Percentiles rank a stretch among this genome's conserved stretches.
These are phyloP conservation scores for Camptogramma bilineatum DNA, from an alignment of 2,888 invertebrate genomes.

Conservation along the genomic window DNA sequence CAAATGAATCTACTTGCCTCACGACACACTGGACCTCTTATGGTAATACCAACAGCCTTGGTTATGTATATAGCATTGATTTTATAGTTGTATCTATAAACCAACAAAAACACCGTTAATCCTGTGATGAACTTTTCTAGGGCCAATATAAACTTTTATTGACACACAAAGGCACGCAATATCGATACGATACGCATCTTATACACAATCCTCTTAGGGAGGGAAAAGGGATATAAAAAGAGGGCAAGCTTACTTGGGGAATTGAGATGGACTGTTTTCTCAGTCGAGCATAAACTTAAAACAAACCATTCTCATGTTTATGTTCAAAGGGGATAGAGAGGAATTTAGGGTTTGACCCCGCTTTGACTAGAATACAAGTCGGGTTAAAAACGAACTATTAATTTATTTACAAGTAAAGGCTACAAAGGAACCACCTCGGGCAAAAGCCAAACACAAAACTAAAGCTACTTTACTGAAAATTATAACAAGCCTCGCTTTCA, in stretches of 20 bases:
- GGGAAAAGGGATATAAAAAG: constrained; percentile 36
- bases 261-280: constrained; percentile 43
- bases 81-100: constrained; percentile 41
- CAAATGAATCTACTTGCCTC: constrained; percentile 18
- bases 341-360: constrained; percentile 2
- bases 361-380: constrained; percentile 20
- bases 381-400: constrained; percentile 17
- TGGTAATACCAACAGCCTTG: constrained; percentile 59
- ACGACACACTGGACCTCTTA: constrained; percentile 49
- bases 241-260: constrained; percentile 34
- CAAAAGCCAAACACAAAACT: constrained; percentile 38
- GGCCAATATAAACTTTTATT: constrained; percentile 31
- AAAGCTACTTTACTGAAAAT: constrained; percentile 35
- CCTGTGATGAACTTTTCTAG: constrained; percentile 7
- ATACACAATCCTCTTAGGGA: constrained; percentile 38
- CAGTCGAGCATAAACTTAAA: constrained; percentile 13
- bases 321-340: constrained; percentile 1
- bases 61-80: constrained; percentile 25
- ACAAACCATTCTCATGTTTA: constrained; percentile 5
- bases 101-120: constrained; percentile 41
- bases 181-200: constrained; percentile 35
- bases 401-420: constrained; percentile 26
- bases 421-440: constrained; percentile 41
- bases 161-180: constrained; percentile 36
- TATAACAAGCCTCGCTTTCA: constrained; percentile 36